These are phyloP conservation scores for Chionoecetes opilio DNA, from an alignment of 1,140 invertebrate species.

Conservation along the genomic window DNA sequence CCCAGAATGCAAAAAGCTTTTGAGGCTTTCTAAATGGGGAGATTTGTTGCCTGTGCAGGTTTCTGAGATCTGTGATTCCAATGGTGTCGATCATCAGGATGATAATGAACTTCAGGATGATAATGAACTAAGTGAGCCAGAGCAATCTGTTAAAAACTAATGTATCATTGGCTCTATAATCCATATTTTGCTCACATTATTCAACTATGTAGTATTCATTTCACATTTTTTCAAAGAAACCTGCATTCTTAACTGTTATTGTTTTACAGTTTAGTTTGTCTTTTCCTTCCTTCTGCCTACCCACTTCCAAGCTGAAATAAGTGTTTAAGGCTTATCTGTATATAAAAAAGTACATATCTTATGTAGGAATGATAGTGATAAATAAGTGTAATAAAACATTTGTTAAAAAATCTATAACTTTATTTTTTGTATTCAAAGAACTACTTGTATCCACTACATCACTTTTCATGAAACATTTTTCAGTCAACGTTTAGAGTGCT, in stretches of 20 bases:
- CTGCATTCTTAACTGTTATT: too few relatives aligned
- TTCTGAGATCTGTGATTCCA: neutral
- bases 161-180: too few relatives aligned
- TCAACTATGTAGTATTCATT: too few relatives aligned
- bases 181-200: too few relatives aligned
- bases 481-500: neutral
- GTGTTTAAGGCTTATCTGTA: too few relatives aligned
- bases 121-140: neutral
- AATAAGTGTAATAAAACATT: neutral
- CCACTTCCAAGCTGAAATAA: too few relatives aligned
- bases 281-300: too few relatives aligned
- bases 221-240: too few relatives aligned
- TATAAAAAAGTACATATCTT: too few relatives aligned
- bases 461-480: neutral
- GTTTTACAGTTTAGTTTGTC: too few relatives aligned
- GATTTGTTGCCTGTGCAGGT: constrained; percentile 75
- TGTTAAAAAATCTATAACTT: constrained; percentile 39
- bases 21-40: constrained; percentile 67
- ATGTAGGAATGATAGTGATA: too few relatives aligned
- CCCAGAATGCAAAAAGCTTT: constrained; percentile 82
- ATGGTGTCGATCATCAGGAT: neutral
- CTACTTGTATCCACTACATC: constrained; percentile 34
- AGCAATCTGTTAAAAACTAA: neutral
- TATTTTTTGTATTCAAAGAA: constrained; percentile 45
- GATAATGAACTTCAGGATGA: neutral